Base-by-base conservation (phyloP, 2,888 invertebrate genomes). In the Cheilosia grossa region DNA sequence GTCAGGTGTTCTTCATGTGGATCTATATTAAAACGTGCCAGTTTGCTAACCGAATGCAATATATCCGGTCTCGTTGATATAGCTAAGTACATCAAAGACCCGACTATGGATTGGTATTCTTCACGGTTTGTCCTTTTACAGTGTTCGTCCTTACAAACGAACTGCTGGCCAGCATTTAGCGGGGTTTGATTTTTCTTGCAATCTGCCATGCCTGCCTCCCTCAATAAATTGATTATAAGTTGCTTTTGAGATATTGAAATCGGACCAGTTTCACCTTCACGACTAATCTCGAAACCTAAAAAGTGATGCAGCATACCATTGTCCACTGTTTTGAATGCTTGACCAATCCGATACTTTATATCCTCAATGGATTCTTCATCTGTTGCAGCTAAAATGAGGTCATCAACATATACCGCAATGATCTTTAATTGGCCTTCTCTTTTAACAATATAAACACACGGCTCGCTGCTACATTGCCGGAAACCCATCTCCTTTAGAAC, bases 341-440 rank as follows among this genome's bases (percentile, higher is more conserved):
- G 44, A 0, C 7, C 40, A 27, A 82, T 56, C 24, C 54, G 13
- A 40, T 24, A 2, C 40, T 73, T 82, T 5, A 82, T 78, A 21
- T 30, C 13, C 2, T 63, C n/a, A n/a, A 73, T 49, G 6, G 47
- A 21, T n/a, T 30, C 42, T 61, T 85, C 58, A 6, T 19, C 17
- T 6, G 67, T 58, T 47, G 78, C 73, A 7, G 86, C 82, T 1
- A 87, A 33, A 33, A 87, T 77, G 7, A 88, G 66, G 33, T 87
- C 85, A 44, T 87, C 87, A 30, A 88, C 86, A 56, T 87, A 87
- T 5, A 87, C 86, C 0, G 80, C 74, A 17, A 87, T 87, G 15
- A 49, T 54, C 7, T 40, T 40, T 15, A 59, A 15, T 3, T 42
- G 24, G 5, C 49, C 63, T 30, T 2, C 47, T 33, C 30, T 49